phyloP scores from a whole-genome alignment of 2,113 vertebrate genomes.

The Mohoua ochrocephala region DNA sequence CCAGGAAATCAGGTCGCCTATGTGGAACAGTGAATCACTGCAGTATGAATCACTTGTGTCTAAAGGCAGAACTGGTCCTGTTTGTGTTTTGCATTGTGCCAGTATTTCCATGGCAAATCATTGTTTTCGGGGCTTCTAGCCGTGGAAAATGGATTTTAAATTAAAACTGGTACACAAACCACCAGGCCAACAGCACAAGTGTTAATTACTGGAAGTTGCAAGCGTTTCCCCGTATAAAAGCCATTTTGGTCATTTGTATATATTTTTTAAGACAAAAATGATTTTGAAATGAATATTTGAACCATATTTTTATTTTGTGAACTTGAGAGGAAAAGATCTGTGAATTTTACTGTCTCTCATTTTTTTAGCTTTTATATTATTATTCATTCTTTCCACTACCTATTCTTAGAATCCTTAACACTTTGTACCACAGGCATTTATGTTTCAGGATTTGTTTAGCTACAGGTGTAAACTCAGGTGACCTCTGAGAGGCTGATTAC shows the following conservation, averaged over 20 bases:
- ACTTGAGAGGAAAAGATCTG: background rate
- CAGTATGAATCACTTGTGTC: constrained; percentile 17
- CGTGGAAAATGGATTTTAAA: background rate
- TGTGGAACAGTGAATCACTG: background rate
- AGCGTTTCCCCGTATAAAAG: background rate
- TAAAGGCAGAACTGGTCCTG: background rate
- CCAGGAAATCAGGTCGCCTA: background rate
- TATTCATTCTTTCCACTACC: background rate
- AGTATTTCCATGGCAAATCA: constrained; percentile 19
- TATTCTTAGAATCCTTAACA: background rate
- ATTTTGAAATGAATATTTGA: background rate
- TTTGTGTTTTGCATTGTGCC: background rate
- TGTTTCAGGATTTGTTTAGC: background rate
- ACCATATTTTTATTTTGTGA: background rate
- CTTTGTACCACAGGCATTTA: background rate
- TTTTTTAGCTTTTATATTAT: background rate
- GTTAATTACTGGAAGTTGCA: background rate
- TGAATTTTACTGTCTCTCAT: background rate
- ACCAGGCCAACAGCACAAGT: background rate
- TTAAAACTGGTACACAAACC: background rate
- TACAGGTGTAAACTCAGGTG: background rate
- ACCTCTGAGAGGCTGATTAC: background rate
- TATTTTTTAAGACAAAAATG: background rate
- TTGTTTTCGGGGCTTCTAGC: background rate
- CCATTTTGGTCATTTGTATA: background rate